Evolutionary conservation across 2,797 vertebrate species (phyloP).

Genomic region (Argyrosomus regius): DNA sequence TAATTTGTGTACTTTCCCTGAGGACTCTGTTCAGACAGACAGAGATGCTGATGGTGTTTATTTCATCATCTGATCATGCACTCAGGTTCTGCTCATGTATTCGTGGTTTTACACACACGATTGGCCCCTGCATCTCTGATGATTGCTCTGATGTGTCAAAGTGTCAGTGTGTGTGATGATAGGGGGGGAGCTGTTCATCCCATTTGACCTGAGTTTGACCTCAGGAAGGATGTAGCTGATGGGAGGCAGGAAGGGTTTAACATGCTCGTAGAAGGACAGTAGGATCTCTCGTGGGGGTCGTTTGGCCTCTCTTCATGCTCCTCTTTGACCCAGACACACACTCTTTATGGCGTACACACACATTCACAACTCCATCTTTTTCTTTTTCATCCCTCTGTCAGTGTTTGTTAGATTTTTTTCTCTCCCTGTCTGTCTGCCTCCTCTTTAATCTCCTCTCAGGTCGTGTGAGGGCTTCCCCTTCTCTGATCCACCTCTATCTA

Average conservation of each 20-base stretch:
- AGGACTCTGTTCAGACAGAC: not conserved
- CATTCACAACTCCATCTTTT: slow-evolving; percentile 1
- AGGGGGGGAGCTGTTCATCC: slow-evolving; percentile 31
- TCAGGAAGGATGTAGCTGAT: slow-evolving; percentile 67
- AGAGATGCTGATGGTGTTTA: slow-evolving; percentile 11
- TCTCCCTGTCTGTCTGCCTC: slow-evolving; percentile 21
- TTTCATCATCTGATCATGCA: slow-evolving; percentile 19
- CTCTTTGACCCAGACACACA: slow-evolving; percentile 36
- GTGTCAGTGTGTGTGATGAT: slow-evolving; percentile 6
- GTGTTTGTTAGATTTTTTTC: slow-evolving; percentile 7
- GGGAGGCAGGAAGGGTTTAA: slow-evolving; percentile 67
- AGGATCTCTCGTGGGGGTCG: slow-evolving; percentile 44
- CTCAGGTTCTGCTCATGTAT: slow-evolving; percentile 12
- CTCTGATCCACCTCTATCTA: slow-evolving; percentile 62
- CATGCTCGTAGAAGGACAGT: slow-evolving; percentile 49
- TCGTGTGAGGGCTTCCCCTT: slow-evolving; percentile 53
- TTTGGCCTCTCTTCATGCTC: slow-evolving; percentile 39
- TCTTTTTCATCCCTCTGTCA: not conserved
- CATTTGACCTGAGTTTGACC: slow-evolving; percentile 68
- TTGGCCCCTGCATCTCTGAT: slow-evolving; percentile 1
- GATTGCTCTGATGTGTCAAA: not conserved
- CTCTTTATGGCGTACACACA: slow-evolving; percentile 26
- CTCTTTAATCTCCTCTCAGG: slow-evolving; percentile 49
- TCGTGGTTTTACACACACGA: not conserved
- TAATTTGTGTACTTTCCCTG: not conserved